A percentile compares a stretch with the other conserved stretches of the same genome.
These are phyloP conservation scores for Drosophila affinis DNA, from an alignment of 2,888 invertebrate species.

Conservation along the genomic window DNA sequence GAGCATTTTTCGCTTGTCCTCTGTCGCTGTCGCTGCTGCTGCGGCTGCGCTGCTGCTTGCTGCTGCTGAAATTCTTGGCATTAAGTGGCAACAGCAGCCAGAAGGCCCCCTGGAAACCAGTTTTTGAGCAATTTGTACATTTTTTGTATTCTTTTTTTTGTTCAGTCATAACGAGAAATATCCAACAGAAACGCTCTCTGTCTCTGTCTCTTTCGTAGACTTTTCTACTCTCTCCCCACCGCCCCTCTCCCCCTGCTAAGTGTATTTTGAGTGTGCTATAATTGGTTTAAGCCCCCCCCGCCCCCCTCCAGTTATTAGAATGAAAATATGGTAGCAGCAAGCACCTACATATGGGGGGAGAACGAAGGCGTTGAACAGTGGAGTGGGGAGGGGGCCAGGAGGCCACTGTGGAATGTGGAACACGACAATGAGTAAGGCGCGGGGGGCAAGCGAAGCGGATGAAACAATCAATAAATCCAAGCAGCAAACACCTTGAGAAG, in stretches of 20 bases:
- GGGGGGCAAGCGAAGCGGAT: slow-evolving; percentile 1
- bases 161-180: slow-evolving; percentile 56
- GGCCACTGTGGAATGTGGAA: slow-evolving; percentile 17
- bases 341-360: not conserved
- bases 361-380: no score
- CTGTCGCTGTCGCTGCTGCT: slow-evolving; percentile 21
- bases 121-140: slow-evolving; percentile 71
- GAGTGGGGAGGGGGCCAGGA: not conserved
- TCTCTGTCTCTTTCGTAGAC: slow-evolving; percentile 26
- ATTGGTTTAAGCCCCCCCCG: slow-evolving; percentile 46
- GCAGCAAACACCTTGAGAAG: slow-evolving; percentile 23
- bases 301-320: slow-evolving; percentile 42
- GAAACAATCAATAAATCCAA: slow-evolving; percentile 33
- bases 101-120: slow-evolving; percentile 42
- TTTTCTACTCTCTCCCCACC: slow-evolving; percentile 21
- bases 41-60: no score
- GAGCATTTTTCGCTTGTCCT: slow-evolving; percentile 27
- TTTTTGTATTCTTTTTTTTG: slow-evolving; percentile 25
- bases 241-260: slow-evolving; percentile 38
- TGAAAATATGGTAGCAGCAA: slow-evolving; percentile 38
- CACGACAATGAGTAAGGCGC: slow-evolving; percentile 16
- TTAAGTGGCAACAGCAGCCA: slow-evolving; percentile 33
- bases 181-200: slow-evolving; percentile 22
- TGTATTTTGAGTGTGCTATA: slow-evolving; percentile 59
- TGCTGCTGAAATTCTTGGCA: slow-evolving; percentile 37